Evolutionary conservation across 2,888 invertebrate species (phyloP), one percentile per base, ranked within the genome.

Genomic region (Xanthostigma xanthostigma): DNA sequence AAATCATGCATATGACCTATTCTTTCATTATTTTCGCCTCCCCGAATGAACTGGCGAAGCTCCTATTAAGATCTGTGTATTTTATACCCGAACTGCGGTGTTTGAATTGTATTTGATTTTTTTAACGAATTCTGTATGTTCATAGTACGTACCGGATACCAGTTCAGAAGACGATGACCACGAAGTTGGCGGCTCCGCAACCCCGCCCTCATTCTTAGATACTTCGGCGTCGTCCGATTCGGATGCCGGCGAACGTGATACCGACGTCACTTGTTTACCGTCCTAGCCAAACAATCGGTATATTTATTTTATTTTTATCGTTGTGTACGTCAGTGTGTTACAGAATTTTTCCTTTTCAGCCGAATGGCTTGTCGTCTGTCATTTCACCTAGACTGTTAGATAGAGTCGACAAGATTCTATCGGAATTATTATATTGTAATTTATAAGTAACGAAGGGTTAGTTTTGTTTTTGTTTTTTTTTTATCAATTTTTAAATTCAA

Each of bases 191-290:
- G 17, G n/a, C 11, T n/a, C 14, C 1, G n/a, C 14, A 10, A 34
- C 11, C 37, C 9, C 44, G 8, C 27, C 46, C 9, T 34, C 44
- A 8, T 44, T 35, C 35, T 44, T 35, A n/a, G 44, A 44, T 33
- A 34, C 44, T n/a, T 13, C 33, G 12, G 8, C 35, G 13, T 44
- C 44, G n/a, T 42, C 27, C 33, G 45, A 45, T 45, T 37, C 36
- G 2, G 45, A 36, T 9, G 37, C 14, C 14, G 41, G n/a, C 13
- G 46, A 46, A n/a, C 40, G 35, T 9, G 46, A 46, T 40, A 40
- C 41, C 4, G 36, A 46, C 36, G 46, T 46, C 9, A 41, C 35
- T 9, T 46, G 46, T 46, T 46, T 46, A 8, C 46, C 46, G 35
- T 46, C 46, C 6, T 46, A 46, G 27, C 11, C 27, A n/a, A 10